Evolutionary conservation across 1,140 invertebrate genomes (phyloP), one percentile per base, ranked within the genome.

Genomic region (Calephelis virginiensis): DNA sequence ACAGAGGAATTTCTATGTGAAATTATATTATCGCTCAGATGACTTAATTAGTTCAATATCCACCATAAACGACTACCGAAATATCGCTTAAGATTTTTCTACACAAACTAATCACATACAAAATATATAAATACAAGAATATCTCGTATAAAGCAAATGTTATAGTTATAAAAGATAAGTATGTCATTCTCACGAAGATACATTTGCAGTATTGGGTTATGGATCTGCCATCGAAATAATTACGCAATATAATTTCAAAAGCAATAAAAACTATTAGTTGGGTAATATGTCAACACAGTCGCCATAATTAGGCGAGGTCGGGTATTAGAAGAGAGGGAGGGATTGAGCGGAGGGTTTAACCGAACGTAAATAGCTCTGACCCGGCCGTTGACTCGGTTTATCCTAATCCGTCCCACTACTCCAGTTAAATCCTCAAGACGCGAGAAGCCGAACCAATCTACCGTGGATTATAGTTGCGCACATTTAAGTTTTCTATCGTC

Each of bases 371-470:
- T 90, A 90, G 86, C 85, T 72, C 74, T 78, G 87, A 90, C 87
- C 85, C 88, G 88, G 88, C 85, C 88, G 79, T 90, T 90, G 88
- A 90, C 88, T 89, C 82, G 85, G 82, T 86, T 90, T 88, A 87
- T 89, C 86, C 85, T 90, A 90, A 90, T 86, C 87, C 86, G 87
- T 83, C 87, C 87, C 81, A 90, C 86, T 90, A 90, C 83, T 90
- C 87, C 82, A 90, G 78, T 87, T 90, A 83, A 81, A 77, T 70
- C 73, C 72, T 75, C 75, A 76, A 80, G 75, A 77, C 72, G 75
- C 73, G 75, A 66, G 70, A 73, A 77, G 63, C 68, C 72, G 69
- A 74, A 62, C 74, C 72, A 71, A 80, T 72, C 73, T 72, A 66
- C 67, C 61, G 47, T 66, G 61, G 60, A 62, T 67, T 67, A 67